Evolutionary conservation across 2,113 vertebrate species (phyloP), one percentile per base, ranked within the genome.

Genomic region (Oncorhynchus masou): DNA sequence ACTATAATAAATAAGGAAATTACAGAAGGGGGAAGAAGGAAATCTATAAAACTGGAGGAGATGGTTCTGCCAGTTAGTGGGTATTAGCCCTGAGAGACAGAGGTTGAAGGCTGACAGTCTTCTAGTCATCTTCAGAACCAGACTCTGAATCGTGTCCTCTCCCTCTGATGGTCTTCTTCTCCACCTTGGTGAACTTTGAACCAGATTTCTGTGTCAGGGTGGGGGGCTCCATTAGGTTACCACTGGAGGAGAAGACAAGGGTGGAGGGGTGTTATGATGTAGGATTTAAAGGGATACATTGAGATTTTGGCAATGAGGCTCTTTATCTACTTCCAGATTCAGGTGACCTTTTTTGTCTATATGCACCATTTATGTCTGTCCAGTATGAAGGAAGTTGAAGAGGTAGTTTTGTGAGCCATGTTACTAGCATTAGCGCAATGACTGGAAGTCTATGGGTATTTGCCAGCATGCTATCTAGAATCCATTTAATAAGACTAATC

Each of bases 111-210:
- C 39, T 45, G 39, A 59, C 48, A 5, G 64, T 80, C 62, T 79
- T 91, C 92, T 95, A 99, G 86, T 99, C 96, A 64, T 98, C 96
- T 70, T 80, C 92, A 62, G 92, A 92, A 57, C 96, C 96, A 64
- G 97, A 98, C 85, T 98, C 98, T 2, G 96, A 96, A 87, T 97
- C 96, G 0, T 96, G 96, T 57, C 87, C 94, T 89, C 94, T 94
- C 71, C 96, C 97, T 95, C 96, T 93, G 90, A 99, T 95, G 49
- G 94, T 96, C 91, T 95, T 98, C 94, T 99, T 99, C 86, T 99
- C 97, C 92, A 98, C 74, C 85, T 97, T 98, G 22, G 94, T 96
- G 84, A 99, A 94, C 88, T 94, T 96, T 84, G 95, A 90, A 83
- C 93, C 93, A 1, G 94, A 88, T 86, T 94, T 98, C 84, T 96